Conservation (phyloP, 2,797 vertebrate species). For the Varecia variegata region DNA sequence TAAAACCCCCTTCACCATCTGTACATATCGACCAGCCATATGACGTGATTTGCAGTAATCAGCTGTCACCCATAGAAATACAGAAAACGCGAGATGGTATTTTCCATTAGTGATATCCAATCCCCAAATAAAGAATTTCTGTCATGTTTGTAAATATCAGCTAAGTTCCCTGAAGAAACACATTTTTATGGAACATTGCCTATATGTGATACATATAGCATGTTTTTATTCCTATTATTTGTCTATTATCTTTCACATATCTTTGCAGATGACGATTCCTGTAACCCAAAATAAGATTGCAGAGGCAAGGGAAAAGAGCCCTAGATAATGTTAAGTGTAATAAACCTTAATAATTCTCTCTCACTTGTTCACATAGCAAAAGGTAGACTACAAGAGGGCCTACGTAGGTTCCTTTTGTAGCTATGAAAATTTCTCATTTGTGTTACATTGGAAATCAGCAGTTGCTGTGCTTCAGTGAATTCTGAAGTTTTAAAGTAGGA, state of each 20-base stretch:
- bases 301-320: conserved; percentile 22
- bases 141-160: conserved; percentile 21
- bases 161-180: conserved; percentile 34
- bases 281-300: conserved; percentile 24
- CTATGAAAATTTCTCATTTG: conserved; percentile 65
- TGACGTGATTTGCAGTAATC: conserved; percentile 28
- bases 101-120: conserved; percentile 30
- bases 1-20: neutral
- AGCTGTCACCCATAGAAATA: conserved; percentile 39
- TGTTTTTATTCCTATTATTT: conserved; percentile 51
- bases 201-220: accelerated
- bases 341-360: conserved; percentile 69
- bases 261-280: conserved; percentile 55
- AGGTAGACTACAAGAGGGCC: conserved; percentile 49
- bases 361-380: conserved; percentile 67
- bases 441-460: conserved; percentile 68
- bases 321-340: conserved; percentile 48
- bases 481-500: conserved; percentile 67
- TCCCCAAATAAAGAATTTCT: neutral
- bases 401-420: conserved; percentile 30
- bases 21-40: neutral
- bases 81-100: neutral
- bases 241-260: conserved; percentile 27
- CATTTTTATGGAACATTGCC: neutral
- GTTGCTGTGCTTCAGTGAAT: conserved; percentile 67